Evolutionary conservation across 2,888 invertebrate genomes (phyloP).

Genomic region (Tenthredo amoena): DNA sequence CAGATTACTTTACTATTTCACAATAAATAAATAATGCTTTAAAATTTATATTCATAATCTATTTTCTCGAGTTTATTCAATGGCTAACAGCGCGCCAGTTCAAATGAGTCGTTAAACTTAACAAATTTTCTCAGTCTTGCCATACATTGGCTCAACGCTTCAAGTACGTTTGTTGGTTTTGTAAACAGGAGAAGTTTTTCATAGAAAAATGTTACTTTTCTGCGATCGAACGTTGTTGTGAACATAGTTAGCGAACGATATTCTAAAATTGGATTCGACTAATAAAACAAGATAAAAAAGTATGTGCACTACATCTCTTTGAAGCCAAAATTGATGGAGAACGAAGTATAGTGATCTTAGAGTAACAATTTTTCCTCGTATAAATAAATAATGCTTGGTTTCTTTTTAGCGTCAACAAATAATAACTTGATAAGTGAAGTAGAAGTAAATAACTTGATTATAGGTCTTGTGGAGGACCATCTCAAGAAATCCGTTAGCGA

Average conservation of each 20-base stretch:
- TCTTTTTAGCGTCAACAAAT: slow-evolving; percentile 11
- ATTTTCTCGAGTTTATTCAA: background rate
- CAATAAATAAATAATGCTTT: slow-evolving; percentile 36
- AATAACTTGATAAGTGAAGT: slow-evolving; percentile 16
- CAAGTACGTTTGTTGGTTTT: background rate
- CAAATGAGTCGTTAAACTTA: background rate
- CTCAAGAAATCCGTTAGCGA: background rate
- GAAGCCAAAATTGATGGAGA: background rate
- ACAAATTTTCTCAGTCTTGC: background rate
- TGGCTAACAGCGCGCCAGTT: background rate
- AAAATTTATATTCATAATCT: background rate
- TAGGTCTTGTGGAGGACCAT: background rate
- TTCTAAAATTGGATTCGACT: background rate
- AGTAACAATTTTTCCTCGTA: slow-evolving; percentile 12
- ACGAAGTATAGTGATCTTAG: background rate
- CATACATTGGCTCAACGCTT: background rate
- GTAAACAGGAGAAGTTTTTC: background rate
- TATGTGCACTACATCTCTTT: background rate
- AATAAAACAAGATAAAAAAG: background rate
- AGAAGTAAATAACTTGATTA: slow-evolving; percentile 15
- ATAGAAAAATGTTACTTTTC: background rate
- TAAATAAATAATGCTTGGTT: background rate
- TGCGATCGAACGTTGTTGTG: background rate
- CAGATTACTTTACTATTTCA: slow-evolving; percentile 56
- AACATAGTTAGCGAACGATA: background rate